phyloP scores from a whole-genome alignment of 2,888 invertebrate species.

The Tenodera sinensis region DNA sequence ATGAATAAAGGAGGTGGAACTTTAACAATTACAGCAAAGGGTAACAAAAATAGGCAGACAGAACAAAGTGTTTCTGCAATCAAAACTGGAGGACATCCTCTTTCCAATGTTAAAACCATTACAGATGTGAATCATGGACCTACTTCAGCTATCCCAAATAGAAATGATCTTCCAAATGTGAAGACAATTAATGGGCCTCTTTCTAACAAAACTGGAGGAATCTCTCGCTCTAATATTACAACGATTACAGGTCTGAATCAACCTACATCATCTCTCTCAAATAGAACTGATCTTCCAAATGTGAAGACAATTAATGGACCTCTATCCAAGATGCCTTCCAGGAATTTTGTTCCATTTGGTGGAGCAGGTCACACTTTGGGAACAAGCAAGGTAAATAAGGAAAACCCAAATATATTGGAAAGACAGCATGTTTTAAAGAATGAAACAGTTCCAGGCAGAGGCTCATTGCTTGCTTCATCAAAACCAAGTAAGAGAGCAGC shows the following conservation, averaged over 20 bases:
- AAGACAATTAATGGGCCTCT: conserved; percentile 21
- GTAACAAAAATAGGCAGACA: not conserved
- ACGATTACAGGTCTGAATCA: not conserved
- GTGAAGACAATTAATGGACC: conserved; percentile 25
- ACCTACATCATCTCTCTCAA: not conserved
- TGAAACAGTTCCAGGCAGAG: not conserved
- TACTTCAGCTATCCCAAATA: not conserved
- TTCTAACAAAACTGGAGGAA: not conserved
- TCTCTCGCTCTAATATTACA: not conserved
- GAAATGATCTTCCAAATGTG: conserved; percentile 28
- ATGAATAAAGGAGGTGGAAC: conserved; percentile 35
- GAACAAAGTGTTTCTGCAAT: not conserved
- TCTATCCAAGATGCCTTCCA: not conserved
- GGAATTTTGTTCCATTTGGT: conserved; percentile 31
- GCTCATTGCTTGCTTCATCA: not conserved
- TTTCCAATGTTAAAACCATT: not conserved
- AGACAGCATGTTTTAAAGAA: not conserved
- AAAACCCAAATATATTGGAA: not conserved
- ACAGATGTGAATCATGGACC: too few relatives aligned
- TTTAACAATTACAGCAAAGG: conserved; percentile 34
- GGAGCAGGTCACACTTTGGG: conserved; percentile 35
- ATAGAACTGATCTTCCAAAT: conserved; percentile 28
- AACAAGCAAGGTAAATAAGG: conserved; percentile 1
- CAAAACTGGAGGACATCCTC: not conserved
- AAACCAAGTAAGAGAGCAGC: not conserved